Conservation (phyloP, 1,140 invertebrate species). For the Megathymus violae region DNA sequence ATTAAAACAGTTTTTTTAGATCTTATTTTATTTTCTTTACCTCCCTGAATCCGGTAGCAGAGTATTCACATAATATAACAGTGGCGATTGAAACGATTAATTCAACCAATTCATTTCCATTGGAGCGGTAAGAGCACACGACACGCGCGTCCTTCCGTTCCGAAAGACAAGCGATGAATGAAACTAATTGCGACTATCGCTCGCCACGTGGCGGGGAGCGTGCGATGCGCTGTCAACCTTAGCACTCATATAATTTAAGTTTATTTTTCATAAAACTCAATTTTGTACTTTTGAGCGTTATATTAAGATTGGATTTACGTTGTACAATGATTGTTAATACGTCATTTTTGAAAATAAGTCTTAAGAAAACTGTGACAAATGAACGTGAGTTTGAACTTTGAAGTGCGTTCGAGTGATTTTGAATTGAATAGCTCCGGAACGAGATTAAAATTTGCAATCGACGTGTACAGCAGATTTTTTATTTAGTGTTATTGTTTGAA, state of each 20-base stretch:
- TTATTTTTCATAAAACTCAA: not conserved
- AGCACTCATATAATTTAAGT: conserved; percentile 24
- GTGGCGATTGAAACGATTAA: conserved; percentile 60
- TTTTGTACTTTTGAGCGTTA: conserved; percentile 17
- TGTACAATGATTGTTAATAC: not conserved
- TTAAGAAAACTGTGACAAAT: conserved; percentile 71
- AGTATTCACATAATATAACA: conserved; percentile 32
- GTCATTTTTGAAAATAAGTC: conserved; percentile 17
- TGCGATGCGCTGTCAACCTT: conserved; percentile 47
- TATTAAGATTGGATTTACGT: conserved; percentile 17
- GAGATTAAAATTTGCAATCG: conserved; percentile 55
- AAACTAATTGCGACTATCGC: conserved; percentile 66
- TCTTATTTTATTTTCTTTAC: not conserved
- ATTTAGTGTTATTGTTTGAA: conserved; percentile 18
- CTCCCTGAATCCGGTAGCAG: not conserved
- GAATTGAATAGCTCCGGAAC: conserved; percentile 60
- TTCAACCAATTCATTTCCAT: conserved; percentile 64
- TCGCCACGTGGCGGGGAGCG: conserved; percentile 63
- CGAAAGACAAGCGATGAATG: conserved; percentile 62
- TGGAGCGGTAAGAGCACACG: conserved; percentile 54
- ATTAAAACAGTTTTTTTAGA: too few species aligned
- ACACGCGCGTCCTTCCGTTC: conserved; percentile 62
- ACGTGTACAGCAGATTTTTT: conserved; percentile 23
- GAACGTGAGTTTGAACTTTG: conserved; percentile 69
- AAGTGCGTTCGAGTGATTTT: conserved; percentile 65